Evolutionary conservation across 2,888 invertebrate genomes (phyloP).

Genomic region (Argyresthia albistria): DNA sequence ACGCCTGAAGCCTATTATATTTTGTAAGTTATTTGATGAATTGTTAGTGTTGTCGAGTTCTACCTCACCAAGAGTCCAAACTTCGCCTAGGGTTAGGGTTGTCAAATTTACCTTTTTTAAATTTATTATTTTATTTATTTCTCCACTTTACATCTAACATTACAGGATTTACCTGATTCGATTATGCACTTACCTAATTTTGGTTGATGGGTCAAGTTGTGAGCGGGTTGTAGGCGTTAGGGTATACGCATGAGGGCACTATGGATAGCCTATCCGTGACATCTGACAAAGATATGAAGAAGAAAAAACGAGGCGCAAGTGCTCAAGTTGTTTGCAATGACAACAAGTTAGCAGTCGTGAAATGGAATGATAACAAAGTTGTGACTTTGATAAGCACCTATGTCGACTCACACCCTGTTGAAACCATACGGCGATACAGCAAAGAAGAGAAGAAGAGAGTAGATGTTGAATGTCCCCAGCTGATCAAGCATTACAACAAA

Average conservation of each 20-base stretch:
- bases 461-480: slow-evolving; percentile 14
- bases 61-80: not conserved
- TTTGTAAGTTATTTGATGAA: not conserved
- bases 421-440: slow-evolving; percentile 12
- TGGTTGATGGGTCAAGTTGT: not conserved
- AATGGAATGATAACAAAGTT: slow-evolving; percentile 16
- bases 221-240: too few species aligned
- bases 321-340: not conserved
- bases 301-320: not conserved
- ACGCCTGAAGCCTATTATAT: not conserved
- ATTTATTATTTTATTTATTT: not conserved
- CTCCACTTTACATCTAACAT: too few species aligned
- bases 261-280: too few species aligned
- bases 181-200: not conserved
- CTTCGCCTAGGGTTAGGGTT: not conserved
- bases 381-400: slow-evolving; percentile 15
- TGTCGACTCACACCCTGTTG: slow-evolving; percentile 12
- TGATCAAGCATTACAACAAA: slow-evolving; percentile 16
- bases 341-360: not conserved
- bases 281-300: not conserved
- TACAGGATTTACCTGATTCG: too few species aligned
- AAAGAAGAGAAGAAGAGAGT: slow-evolving; percentile 11
- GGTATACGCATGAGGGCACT: too few species aligned
- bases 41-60: not conserved
- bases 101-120: not conserved